Conservation (phyloP, 2,888 invertebrate species). For the Acanthococcus lagerstroemiae region DNA sequence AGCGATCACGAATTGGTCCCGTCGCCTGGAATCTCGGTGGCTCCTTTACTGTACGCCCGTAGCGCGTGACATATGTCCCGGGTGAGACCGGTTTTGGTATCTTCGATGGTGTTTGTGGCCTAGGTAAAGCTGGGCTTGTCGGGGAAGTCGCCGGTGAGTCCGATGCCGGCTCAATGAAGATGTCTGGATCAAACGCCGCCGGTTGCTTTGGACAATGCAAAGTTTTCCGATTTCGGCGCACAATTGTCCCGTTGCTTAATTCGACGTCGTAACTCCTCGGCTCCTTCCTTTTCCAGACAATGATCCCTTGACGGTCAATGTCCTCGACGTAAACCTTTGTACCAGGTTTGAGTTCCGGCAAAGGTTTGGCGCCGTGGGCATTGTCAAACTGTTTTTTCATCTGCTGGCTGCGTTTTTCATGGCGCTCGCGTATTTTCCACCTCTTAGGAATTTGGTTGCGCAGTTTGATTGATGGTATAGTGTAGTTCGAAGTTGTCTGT, state of each 20-base stretch:
- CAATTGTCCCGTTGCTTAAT: no score
- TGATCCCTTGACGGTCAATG: neutral
- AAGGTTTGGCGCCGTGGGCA: neutral
- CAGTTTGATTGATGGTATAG: no score
- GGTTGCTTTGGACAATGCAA: neutral
- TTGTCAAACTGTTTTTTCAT: neutral
- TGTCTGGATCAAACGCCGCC: neutral
- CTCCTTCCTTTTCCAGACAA: neutral
- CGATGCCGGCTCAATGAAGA: neutral
- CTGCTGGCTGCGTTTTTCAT: neutral
- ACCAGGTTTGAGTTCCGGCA: neutral
- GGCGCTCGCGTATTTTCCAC: no score
- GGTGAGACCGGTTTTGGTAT: neutral
- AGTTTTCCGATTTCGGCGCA: neutral
- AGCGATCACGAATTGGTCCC: no score
- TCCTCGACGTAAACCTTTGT: neutral
- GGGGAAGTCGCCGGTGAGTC: no score
- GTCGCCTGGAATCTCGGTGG: no score
- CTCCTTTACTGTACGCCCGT: no score
- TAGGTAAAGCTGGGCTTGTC: no score
- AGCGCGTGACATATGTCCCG: no score
- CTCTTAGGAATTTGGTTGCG: no score
- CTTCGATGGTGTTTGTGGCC: neutral
- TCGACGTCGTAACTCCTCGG: neutral
- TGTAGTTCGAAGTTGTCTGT: no score